phyloP scores from a whole-genome alignment of 2,113 vertebrate species.

The Lagenorhynchus albirostris region DNA sequence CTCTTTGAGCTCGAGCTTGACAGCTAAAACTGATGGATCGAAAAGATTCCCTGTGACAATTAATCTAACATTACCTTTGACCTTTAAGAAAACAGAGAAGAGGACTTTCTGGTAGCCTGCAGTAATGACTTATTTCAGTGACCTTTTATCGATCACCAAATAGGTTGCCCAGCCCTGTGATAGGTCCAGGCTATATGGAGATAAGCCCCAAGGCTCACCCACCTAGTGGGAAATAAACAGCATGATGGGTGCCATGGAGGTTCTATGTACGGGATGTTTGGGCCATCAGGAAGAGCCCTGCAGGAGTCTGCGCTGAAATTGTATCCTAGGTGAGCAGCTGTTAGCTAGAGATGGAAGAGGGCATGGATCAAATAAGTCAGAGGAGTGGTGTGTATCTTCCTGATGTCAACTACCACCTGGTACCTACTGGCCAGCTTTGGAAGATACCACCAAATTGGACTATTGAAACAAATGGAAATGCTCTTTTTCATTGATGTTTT shows the following conservation, averaged over 20 bases:
- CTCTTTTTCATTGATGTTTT: constrained; percentile 60
- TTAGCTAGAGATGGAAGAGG: not conserved
- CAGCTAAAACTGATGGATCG: not conserved
- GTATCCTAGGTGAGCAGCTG: not conserved
- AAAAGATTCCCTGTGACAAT: constrained; percentile 4
- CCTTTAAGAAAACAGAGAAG: not conserved
- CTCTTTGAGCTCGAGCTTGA: not conserved
- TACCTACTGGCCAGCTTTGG: not conserved
- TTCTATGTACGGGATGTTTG: not conserved
- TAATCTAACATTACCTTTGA: not conserved
- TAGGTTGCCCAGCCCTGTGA: not conserved
- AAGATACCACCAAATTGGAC: not conserved
- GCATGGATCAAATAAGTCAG: accelerated
- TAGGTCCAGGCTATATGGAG: not conserved
- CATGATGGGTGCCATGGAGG: accelerated
- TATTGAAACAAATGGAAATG: not conserved
- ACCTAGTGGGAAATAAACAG: not conserved
- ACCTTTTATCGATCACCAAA: not conserved
- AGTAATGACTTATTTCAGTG: not conserved
- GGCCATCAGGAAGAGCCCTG: not conserved
- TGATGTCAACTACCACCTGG: not conserved
- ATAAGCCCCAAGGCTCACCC: not conserved
- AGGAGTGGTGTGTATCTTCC: not conserved
- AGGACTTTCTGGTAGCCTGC: not conserved
- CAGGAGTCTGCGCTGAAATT: not conserved